Conservation (phyloP, 2,113 vertebrate species). For the Enhydra lutris region DNA sequence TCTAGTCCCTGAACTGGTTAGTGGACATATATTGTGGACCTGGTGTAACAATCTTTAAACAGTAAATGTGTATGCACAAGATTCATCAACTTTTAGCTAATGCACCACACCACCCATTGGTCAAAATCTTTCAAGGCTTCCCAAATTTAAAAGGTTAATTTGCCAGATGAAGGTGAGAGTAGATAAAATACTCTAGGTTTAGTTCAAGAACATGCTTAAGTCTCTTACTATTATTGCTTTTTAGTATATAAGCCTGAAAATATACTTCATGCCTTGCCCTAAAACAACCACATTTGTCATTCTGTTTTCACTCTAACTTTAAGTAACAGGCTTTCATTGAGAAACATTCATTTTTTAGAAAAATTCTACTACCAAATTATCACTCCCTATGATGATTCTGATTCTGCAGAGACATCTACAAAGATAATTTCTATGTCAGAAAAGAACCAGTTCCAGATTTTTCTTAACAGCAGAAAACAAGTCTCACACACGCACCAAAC, state of each 20-base stretch:
- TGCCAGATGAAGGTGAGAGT: background rate
- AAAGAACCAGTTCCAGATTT: background rate
- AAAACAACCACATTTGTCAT: background rate
- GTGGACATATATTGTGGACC: background rate
- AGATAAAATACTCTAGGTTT: background rate
- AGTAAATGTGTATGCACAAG: background rate
- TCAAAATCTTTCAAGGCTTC: background rate
- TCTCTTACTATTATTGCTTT: background rate
- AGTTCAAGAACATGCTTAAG: background rate
- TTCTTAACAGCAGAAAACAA: conserved; percentile 1
- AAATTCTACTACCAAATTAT: background rate
- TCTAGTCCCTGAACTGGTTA: background rate
- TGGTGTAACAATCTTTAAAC: background rate
- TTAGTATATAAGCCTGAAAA: background rate
- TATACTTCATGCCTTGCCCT: background rate
- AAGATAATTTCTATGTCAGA: background rate
- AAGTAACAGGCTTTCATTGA: conserved; percentile 4
- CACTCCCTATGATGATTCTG: background rate
- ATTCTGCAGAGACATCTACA: background rate
- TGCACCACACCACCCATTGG: background rate
- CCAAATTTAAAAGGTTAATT: conserved; percentile 24
- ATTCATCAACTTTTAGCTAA: background rate
- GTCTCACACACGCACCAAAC: background rate
- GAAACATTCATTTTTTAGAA: background rate
- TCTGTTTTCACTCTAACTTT: conserved; percentile 5